Evolutionary conservation across 2,113 vertebrate species (phyloP).

Genomic region (Natator depressus): DNA sequence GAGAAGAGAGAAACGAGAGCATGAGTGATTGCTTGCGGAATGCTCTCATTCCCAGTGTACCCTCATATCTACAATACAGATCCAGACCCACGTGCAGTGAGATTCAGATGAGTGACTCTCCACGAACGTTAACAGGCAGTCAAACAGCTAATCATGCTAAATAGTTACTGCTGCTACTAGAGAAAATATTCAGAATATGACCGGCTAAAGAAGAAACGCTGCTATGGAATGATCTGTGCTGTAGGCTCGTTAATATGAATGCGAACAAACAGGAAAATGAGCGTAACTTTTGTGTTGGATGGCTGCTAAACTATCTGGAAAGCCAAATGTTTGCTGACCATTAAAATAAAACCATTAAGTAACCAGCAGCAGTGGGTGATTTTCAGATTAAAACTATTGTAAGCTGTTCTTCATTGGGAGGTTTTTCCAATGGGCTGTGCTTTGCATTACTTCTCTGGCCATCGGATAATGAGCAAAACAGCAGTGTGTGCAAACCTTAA

Average conservation of each 20-base stretch:
- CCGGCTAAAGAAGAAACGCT: neutral
- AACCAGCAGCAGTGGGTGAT: neutral
- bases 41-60: neutral
- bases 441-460: conserved; percentile 33
- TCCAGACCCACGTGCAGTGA: neutral
- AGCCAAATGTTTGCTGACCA: conserved; percentile 52
- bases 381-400: conserved; percentile 44
- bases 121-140: neutral
- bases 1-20: neutral
- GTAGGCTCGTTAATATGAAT: neutral
- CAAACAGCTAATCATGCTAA: neutral
- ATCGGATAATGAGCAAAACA: conserved; percentile 27
- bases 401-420: conserved; percentile 7
- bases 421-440: conserved; percentile 22
- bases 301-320: conserved; percentile 37
- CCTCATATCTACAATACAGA: neutral
- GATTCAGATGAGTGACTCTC: neutral
- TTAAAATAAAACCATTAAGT: conserved; percentile 24
- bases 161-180: neutral
- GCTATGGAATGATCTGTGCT: neutral
- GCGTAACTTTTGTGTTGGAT: conserved; percentile 12
- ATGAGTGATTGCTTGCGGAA: neutral
- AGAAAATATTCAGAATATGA: neutral
- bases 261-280: conserved; percentile 26
- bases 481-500: neutral